These are phyloP conservation scores for Amphipyra berbera DNA, from an alignment of 2,888 invertebrate species.

Conservation along the genomic window DNA sequence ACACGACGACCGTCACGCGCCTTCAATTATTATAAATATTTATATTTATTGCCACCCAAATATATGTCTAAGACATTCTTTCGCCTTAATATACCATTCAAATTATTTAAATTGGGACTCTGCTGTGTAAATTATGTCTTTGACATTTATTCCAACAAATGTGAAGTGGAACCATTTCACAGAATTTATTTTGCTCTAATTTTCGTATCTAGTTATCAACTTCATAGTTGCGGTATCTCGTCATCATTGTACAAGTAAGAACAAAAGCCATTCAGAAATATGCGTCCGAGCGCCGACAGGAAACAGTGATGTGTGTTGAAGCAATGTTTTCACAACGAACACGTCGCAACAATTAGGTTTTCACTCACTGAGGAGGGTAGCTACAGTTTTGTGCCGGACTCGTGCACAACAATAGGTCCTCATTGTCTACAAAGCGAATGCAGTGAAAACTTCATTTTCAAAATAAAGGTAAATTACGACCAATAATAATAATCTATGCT, in stretches of 20 bases:
- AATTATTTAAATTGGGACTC: conserved; percentile 41
- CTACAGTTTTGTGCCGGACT: conserved; percentile 78
- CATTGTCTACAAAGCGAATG: conserved; percentile 73
- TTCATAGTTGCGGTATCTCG: conserved; percentile 67
- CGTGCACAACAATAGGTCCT: conserved; percentile 67
- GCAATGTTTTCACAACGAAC: conserved; percentile 81
- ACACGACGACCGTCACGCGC: conserved; percentile 72
- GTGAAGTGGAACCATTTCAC: conserved; percentile 26
- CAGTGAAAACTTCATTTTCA: conserved; percentile 68
- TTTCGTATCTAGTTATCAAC: conserved; percentile 64
- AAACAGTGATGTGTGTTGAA: conserved; percentile 83
- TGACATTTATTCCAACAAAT: conserved; percentile 30
- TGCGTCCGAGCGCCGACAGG: conserved; percentile 75
- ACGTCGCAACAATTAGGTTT: conserved; percentile 84
- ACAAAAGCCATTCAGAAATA: conserved; percentile 87
- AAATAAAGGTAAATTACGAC: conserved; percentile 56
- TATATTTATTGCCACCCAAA: conserved; percentile 57
- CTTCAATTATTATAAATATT: conserved; percentile 67
- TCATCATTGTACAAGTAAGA: conserved; percentile 84
- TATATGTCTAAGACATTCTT: conserved; percentile 17
- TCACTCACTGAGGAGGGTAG: conserved; percentile 80
- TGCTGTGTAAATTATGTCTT: conserved; percentile 32
- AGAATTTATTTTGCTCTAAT: conserved; percentile 56
- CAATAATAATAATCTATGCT: conserved; percentile 59
- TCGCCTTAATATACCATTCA: conserved; percentile 15